Evolutionary conservation across 1,140 invertebrate genomes (phyloP), one percentile per base, ranked within the genome.

Genomic region (Lycorma delicatula): DNA sequence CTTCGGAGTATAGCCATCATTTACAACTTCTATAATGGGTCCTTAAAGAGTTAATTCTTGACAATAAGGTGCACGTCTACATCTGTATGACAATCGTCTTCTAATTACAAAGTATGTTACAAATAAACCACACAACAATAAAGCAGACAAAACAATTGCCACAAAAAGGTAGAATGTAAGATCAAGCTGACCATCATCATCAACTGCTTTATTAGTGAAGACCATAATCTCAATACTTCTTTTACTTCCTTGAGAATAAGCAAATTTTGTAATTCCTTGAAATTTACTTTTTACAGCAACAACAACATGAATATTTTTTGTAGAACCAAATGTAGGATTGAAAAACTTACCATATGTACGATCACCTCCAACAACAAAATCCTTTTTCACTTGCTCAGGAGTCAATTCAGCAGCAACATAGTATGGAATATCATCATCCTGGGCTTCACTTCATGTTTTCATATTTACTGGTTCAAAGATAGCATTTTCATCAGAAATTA

Each of bases 1-100:
- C 60, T 89, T 87, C 20, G 84, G 78, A 18, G 89, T 75, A 63
- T 86, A 88, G 0, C 81, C 81, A 61, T 81, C 77, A 62, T 86
- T 85, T 70, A 44, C 41, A 5, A 44, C 41, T 44, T 44, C 41
- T 20, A 44, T 44, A 44, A 44, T 44, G 18, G 41, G 41, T 16
- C 41, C 41, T 18, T 44, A 22, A 20, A 44, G 23, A 44, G 41
- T 44, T 2, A 44, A 22, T 18, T 44, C 41, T 11, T 44, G 41
- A 6, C 41, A 22, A 18, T 44, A 44, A 22, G 18, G 9, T 44
- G 41, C 41, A 20, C 41, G 18, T 44, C 41, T 44, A 44, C 41
- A 22, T 44, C 41, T 44, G 13, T 44, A 44, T 44, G 16, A 16
- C 3, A 44, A 20, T 18, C 41, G 41, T 44, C 41, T 44, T 44